Evolutionary conservation across 2,797 vertebrate species (phyloP).

Genomic region (Momotus momota): DNA sequence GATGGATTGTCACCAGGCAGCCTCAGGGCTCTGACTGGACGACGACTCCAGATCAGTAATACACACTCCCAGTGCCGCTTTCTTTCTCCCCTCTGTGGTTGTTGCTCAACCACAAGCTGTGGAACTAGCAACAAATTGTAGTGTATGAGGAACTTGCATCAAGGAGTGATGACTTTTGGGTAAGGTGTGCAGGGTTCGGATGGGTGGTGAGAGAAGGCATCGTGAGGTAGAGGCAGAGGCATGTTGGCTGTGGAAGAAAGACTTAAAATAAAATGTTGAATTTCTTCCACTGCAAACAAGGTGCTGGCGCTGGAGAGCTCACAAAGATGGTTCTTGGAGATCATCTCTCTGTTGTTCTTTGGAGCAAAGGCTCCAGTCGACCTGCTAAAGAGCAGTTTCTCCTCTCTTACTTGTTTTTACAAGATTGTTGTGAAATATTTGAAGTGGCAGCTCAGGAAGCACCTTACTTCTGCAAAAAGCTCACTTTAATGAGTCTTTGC

Average conservation of each 20-base stretch:
- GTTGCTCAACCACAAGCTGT: neutral
- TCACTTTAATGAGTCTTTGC: neutral
- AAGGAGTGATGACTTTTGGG: neutral
- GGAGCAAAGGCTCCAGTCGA: neutral
- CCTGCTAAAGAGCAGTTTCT: neutral
- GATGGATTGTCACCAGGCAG: neutral
- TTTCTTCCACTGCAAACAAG: neutral
- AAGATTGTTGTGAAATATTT: neutral
- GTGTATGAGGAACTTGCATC: neutral
- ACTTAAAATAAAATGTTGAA: neutral
- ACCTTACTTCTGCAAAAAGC: neutral
- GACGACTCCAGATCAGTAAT: neutral
- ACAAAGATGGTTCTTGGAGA: neutral
- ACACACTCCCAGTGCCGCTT: neutral
- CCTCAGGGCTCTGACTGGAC: neutral
- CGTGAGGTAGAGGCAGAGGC: neutral
- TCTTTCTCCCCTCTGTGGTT: neutral
- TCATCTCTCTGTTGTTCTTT: neutral
- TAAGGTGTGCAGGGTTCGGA: neutral
- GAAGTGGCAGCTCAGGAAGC: neutral
- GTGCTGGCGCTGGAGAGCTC: neutral
- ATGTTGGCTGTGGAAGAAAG: neutral
- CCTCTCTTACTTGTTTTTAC: neutral
- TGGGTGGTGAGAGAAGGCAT: neutral
- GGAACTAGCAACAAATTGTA: neutral